Evolutionary conservation across 2,888 invertebrate genomes (phyloP), one percentile per base, ranked within the genome.

Genomic region (Gerosis bhagava): DNA sequence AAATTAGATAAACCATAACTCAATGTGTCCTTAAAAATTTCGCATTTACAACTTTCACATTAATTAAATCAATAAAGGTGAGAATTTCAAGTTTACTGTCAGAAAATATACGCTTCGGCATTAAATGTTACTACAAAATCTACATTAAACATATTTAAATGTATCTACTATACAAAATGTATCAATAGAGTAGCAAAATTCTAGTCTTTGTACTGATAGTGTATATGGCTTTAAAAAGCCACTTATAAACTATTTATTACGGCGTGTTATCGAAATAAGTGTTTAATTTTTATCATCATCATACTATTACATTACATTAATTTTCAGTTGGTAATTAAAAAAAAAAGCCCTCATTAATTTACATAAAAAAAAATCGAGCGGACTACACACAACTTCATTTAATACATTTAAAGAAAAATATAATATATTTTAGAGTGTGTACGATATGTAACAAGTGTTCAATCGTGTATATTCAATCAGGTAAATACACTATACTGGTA

Each of bases 381-480:
- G 37, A 31, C 25, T 37, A 37, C 29, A 43, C 15, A 21, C 17
- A 22, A 11, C 29, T 32, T 45, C 42, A 51, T 51, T 51, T 50
- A 50, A 29, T 16, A 41, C 36, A n/a, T n/a, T n/a, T 37, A 48
- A 46, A 25, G 63, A 62, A 59, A 57, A 63, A 65, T n/a, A n/a
- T n/a, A 63, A 62, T 66, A 59, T 68, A 69, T 63, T 67, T 67
- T 75, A 78, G 69, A 77, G 83, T 84, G 83, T 77, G n/a, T n/a
- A 77, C 74, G 82, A 83, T 83, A 84, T 83, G 82, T 84, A 86
- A 86, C 83, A 71, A 83, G 84, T 83, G 86, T 78, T 62, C 61
- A 60, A 65, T 35, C n/a, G n/a, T 49, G 37, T 31, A 26, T 24
- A 35, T 56, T 37, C 68, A 70, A 65, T 72, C 68, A 67, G 51